Conservation (phyloP, 37 sponge, comb jelly and placozoan species). For the Lycopodina hypogea region DNA sequence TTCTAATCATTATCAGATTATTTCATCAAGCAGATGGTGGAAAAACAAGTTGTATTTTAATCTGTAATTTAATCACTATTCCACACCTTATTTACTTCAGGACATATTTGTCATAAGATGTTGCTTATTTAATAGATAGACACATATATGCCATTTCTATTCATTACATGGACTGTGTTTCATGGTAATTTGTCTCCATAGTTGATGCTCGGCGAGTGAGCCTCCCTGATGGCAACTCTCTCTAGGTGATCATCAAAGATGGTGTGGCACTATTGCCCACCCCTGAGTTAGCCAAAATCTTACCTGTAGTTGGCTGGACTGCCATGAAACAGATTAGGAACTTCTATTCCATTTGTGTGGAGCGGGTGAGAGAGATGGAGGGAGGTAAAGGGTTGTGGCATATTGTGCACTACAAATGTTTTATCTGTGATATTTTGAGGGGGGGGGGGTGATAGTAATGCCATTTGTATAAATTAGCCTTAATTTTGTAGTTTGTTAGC, state of each 20-base stretch:
- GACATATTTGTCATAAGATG: no score
- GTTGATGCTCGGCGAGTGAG: constrained; percentile 31
- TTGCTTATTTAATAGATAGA: no score
- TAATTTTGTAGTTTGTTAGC: no score
- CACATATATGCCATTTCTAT: background rate
- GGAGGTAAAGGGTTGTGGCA: background rate
- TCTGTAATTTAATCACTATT: no score
- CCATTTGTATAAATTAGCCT: no score
- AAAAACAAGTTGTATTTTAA: no score
- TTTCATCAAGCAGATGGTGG: no score
- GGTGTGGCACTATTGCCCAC: constrained; percentile 26
- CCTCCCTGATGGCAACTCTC: constrained; percentile 16
- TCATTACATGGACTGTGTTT: background rate
- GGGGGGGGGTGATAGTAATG: no score
- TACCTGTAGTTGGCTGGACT: constrained; percentile 28
- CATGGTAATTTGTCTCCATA: background rate
- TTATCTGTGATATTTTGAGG: no score
- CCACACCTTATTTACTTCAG: no score
- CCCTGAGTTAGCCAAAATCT: constrained; percentile 37
- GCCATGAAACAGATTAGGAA: constrained; percentile 39
- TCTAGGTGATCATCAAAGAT: constrained; percentile 19
- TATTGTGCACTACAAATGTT: no score
- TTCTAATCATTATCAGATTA: no score
- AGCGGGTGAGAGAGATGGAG: constrained; percentile 6
- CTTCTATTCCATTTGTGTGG: constrained; percentile 30